Percentiles rank a stretch among this genome's conserved stretches.
Evolutionary conservation across 1,140 invertebrate species (phyloP).

Genomic region (Cyclargus thomasi): DNA sequence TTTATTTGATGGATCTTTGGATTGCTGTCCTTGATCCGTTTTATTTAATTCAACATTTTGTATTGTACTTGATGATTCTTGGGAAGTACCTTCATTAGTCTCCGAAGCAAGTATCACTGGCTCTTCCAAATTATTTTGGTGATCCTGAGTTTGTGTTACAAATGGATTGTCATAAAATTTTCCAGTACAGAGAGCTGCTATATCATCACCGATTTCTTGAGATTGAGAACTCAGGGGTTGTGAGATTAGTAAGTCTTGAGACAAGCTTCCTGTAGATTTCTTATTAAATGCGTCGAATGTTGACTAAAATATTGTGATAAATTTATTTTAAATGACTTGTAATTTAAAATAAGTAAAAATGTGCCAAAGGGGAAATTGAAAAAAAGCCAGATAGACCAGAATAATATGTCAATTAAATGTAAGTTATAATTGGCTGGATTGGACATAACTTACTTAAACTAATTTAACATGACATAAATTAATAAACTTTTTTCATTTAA

Average conservation of each 20-base stretch:
- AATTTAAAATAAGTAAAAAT: too few relatives aligned
- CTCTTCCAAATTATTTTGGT: conserved; percentile 4
- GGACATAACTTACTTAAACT: too few relatives aligned
- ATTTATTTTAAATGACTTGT: too few relatives aligned
- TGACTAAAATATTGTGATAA: conserved; percentile 24
- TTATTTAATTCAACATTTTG: conserved; percentile 1
- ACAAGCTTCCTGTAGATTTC: conserved; percentile 37
- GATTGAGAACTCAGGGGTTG: conserved; percentile 33
- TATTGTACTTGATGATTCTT: not conserved
- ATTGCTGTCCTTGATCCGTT: conserved; percentile 2
- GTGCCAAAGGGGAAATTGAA: too few relatives aligned
- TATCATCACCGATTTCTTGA: conserved; percentile 52
- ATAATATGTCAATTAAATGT: not conserved
- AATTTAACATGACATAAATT: too few relatives aligned
- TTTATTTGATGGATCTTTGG: not conserved
- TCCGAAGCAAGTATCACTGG: not conserved
- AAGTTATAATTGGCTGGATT: too few relatives aligned
- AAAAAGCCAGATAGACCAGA: too few relatives aligned
- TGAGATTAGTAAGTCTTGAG: conserved; percentile 35
- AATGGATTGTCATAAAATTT: conserved; percentile 64
- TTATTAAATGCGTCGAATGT: conserved; percentile 41
- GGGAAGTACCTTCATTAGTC: not conserved
- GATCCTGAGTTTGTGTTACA: conserved; percentile 39
- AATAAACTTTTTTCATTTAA: too few relatives aligned
- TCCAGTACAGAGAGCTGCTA: conserved; percentile 54